Conservation (phyloP, 1,140 invertebrate genomes). For the Camponotus pennsylvanicus region DNA sequence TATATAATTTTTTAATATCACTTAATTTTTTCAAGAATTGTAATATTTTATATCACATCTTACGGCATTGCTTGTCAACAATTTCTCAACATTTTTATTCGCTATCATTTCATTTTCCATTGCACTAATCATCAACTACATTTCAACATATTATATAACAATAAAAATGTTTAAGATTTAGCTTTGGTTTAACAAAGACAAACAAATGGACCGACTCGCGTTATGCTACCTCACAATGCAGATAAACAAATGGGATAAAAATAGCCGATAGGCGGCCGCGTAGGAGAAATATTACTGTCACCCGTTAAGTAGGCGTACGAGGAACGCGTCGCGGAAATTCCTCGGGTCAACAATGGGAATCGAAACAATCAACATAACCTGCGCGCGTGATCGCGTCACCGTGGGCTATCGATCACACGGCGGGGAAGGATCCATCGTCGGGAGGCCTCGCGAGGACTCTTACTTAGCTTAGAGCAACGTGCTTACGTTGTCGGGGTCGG, state of each 20-base stretch:
- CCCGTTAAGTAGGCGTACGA: too few species aligned
- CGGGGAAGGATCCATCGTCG: background rate
- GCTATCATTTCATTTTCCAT: background rate
- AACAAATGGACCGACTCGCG: background rate
- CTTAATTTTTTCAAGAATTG: background rate
- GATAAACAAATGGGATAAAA: background rate
- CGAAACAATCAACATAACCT: constrained; percentile 83
- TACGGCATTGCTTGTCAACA: background rate
- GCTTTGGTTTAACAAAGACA: background rate
- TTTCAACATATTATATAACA: background rate
- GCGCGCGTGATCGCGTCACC: constrained; percentile 37
- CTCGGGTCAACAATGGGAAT: constrained; percentile 59
- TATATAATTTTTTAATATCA: background rate
- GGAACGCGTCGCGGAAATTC: background rate
- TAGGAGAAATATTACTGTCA: background rate
- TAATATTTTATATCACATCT: background rate
- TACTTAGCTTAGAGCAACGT: background rate
- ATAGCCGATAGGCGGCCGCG: background rate
- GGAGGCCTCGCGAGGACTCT: background rate
- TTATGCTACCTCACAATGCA: background rate
- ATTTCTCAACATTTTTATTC: background rate
- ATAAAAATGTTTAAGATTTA: background rate
- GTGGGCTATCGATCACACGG: background rate
- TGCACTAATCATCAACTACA: background rate
- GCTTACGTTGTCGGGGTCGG: constrained; percentile 83